Evolutionary conservation across 2,888 invertebrate species (phyloP), one percentile per base, ranked within the genome.

Genomic region (Zelleria hepariella): DNA sequence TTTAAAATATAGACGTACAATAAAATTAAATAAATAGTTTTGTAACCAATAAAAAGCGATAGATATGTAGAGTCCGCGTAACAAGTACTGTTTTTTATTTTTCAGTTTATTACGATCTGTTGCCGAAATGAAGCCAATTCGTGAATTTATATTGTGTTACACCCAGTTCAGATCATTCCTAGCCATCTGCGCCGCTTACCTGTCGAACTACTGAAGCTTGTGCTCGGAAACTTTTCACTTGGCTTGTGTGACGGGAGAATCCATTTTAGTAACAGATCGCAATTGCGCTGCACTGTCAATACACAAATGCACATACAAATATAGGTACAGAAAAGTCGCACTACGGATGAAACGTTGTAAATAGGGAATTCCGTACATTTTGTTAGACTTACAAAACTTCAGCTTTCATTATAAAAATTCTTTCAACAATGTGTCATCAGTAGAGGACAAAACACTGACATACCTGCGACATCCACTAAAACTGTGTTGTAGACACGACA

Each of bases 251-350:
- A 66, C 27, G 69, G 74, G 77, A 79, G 77, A 75, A 77, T 79
- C 81, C 87, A 87, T 86, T 87, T 87, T 75, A 87, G 87, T 73
- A 87, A 87, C 87, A 87, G 87, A 87, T 87, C 87, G 87, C 86
- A 87, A 87, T 85, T 75, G 47, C 47, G 26, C 47, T 47, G 26
- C 74, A 73, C 32, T 71, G 72, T 76, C 71, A 69, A 70, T 71
- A 72, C 69, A 42, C 32, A 42, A 77, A 51, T 71, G 78, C 66
- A 68, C 65, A 65, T 48, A 47, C 48, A n/a, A 24, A 24, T 23
- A 27, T 23, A n/a, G n/a, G n/a, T n/a, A 57, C 25, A 21, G 21
- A 10, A 20, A 18, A 57, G 21, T 47, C 10, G 8, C n/a, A 21
- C 23, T 47, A 23, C 48, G 18, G 51, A 51, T 51, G 18, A 51